A percentile compares a stretch with the other conserved stretches of the same genome.
Conservation (phyloP, 2,888 invertebrate species). For the Mechanitis mazaeus region DNA sequence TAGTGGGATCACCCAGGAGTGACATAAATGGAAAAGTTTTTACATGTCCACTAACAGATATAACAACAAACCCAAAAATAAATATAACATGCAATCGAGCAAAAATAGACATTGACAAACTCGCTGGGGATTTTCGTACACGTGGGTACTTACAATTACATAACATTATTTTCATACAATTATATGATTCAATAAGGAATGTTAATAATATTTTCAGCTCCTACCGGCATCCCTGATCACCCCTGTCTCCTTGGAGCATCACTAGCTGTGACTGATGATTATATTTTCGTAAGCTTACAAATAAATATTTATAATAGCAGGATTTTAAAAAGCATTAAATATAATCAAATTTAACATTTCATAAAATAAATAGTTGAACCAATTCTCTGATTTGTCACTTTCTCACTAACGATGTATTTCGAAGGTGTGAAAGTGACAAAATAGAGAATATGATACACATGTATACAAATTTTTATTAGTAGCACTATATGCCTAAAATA, state of each 20-base stretch:
- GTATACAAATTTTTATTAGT: no score
- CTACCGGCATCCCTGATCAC: slow-evolving; percentile 34
- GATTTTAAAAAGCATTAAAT: no score
- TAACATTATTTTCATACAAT: background rate
- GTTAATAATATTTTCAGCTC: slow-evolving; percentile 21
- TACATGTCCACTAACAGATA: slow-evolving; percentile 32
- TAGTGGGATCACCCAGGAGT: slow-evolving; percentile 45
- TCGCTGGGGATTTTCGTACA: slow-evolving; percentile 29
- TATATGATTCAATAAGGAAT: background rate
- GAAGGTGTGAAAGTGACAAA: no score
- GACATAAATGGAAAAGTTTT: slow-evolving; percentile 42
- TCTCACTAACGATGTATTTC: no score
- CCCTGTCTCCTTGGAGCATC: slow-evolving; percentile 45
- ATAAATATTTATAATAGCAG: background rate
- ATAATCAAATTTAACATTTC: no score
- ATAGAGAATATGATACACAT: no score
- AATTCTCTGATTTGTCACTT: no score
- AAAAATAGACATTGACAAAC: slow-evolving; percentile 33
- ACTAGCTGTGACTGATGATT: slow-evolving; percentile 39
- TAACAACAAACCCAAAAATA: slow-evolving; percentile 22
- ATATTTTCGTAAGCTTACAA: slow-evolving; percentile 43
- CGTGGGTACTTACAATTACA: slow-evolving; percentile 27
- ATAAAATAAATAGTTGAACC: no score
- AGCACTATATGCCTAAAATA: slow-evolving; percentile 7
- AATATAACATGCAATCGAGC: slow-evolving; percentile 30